Evolutionary conservation across 2,113 vertebrate genomes (phyloP).

Genomic region (Galemys pyrenaicus): DNA sequence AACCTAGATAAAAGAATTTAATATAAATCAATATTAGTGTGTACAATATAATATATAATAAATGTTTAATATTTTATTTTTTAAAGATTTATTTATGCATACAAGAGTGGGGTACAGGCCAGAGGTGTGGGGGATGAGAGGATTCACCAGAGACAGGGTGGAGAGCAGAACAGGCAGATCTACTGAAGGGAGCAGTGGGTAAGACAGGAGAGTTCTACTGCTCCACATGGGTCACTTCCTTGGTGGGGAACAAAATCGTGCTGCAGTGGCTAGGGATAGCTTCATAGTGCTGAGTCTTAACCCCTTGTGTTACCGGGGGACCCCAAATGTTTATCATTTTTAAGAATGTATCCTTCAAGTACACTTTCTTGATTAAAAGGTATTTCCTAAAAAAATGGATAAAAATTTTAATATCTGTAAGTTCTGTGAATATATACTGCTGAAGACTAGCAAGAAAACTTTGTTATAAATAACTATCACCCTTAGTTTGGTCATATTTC

Average conservation of each 20-base stretch:
- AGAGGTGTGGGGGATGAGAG: too few species aligned
- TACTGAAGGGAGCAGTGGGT: too few species aligned
- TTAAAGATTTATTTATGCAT: too few species aligned
- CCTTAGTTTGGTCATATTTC: background rate
- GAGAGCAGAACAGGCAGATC: too few species aligned
- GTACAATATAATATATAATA: background rate
- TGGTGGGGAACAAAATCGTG: too few species aligned
- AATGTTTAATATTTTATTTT: background rate
- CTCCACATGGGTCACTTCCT: too few species aligned
- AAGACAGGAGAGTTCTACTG: too few species aligned
- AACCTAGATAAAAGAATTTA: conserved; percentile 16
- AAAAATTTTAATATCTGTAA: background rate
- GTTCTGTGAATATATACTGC: conserved; percentile 23
- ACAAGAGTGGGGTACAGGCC: too few species aligned
- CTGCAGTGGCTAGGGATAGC: too few species aligned
- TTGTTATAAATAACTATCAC: background rate
- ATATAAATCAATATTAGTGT: background rate
- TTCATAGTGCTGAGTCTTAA: too few species aligned
- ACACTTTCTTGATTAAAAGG: background rate
- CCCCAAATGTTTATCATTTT: background rate
- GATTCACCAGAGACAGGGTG: too few species aligned
- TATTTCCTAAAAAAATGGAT: background rate
- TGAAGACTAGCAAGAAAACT: background rate
- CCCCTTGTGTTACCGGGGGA: too few species aligned
- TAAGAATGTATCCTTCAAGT: background rate